Conservation (phyloP, 2,888 invertebrate species). For the Cheilosia grossa region DNA sequence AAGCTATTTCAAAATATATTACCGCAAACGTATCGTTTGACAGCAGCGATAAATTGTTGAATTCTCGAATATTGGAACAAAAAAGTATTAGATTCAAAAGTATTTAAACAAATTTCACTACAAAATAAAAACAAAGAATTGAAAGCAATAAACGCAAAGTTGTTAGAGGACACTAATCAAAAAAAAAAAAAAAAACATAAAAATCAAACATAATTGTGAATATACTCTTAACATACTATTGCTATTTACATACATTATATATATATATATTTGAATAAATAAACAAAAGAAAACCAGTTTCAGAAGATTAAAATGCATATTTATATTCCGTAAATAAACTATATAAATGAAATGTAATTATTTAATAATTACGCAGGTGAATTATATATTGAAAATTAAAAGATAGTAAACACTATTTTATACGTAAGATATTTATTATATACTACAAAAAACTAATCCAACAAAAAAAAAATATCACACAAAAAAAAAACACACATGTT, state of each 20-base stretch:
- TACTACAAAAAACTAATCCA: conserved; percentile 78
- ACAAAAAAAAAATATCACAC: not conserved
- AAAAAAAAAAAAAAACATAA: not conserved
- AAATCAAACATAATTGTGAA: conserved; percentile 65
- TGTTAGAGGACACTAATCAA: not conserved
- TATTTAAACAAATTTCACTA: conserved; percentile 12
- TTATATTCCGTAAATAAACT: conserved; percentile 67
- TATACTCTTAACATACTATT: conserved; percentile 57
- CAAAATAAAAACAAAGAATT: conserved; percentile 33
- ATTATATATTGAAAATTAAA: conserved; percentile 62
- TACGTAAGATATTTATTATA: conserved; percentile 73
- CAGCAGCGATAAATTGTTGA: conserved; percentile 33
- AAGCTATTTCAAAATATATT: not conserved
- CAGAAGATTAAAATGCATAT: conserved; percentile 50
- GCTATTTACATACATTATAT: conserved; percentile 60
- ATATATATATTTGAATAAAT: conserved; percentile 47
- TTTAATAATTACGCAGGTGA: conserved; percentile 67
- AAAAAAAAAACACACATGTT: conserved; percentile 58
- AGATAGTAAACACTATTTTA: conserved; percentile 75
- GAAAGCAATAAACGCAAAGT: conserved; percentile 59
- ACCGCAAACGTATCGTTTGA: conserved; percentile 47
- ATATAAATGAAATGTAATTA: conserved; percentile 68
- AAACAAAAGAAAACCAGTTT: conserved; percentile 32
- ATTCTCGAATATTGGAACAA: conserved; percentile 26
- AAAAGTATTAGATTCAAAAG: conserved; percentile 26